These are phyloP conservation scores for Periplaneta americana DNA, from an alignment of 1,140 invertebrate species.

Conservation along the genomic window DNA sequence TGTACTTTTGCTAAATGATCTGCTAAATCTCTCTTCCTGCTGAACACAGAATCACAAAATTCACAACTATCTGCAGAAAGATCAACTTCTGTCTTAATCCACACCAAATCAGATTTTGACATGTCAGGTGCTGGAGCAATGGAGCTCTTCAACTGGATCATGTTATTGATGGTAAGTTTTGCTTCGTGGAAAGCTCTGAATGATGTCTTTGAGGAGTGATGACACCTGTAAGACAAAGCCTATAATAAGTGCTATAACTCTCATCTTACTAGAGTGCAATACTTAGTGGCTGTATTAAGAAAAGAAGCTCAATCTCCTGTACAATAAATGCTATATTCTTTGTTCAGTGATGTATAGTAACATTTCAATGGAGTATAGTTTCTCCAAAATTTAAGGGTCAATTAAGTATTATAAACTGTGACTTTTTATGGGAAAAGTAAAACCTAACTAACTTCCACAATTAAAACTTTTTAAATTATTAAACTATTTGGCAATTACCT, in stretches of 20 bases:
- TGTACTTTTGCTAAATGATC: neutral
- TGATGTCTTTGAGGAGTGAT: neutral
- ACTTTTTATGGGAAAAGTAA: too few relatives aligned
- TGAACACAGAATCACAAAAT: neutral
- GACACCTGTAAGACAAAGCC: constrained; percentile 13
- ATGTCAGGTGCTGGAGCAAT: neutral
- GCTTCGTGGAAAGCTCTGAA: neutral
- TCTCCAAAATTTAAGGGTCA: too few relatives aligned
- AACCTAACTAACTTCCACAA: too few relatives aligned
- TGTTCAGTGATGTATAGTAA: too few relatives aligned
- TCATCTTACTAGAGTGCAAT: too few relatives aligned
- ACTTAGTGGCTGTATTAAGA: too few relatives aligned
- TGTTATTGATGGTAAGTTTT: neutral
- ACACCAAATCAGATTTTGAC: neutral
- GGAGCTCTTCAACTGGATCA: neutral
- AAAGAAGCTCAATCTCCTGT: too few relatives aligned
- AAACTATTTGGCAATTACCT: too few relatives aligned
- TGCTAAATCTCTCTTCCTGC: neutral
- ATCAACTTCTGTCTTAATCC: neutral
- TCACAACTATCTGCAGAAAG: neutral
- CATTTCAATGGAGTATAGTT: too few relatives aligned
- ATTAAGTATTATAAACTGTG: too few relatives aligned
- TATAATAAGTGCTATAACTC: neutral
- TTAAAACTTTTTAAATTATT: too few relatives aligned
- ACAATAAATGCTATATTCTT: too few relatives aligned